These are phyloP conservation scores for Philaenus spumarius DNA, from an alignment of 1,140 invertebrate genomes.

Conservation along the genomic window DNA sequence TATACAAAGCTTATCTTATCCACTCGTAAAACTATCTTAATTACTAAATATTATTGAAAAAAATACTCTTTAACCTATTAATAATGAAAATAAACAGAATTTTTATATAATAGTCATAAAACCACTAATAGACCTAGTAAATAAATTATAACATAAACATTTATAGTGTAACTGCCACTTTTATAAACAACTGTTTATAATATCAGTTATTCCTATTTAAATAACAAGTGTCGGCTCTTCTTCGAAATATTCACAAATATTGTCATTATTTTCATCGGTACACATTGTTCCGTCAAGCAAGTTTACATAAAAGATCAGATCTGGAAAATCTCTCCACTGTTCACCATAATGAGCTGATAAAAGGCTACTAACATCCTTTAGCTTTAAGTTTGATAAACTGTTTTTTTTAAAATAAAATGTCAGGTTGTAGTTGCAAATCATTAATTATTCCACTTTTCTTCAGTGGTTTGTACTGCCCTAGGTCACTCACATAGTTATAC, in stretches of 20 bases:
- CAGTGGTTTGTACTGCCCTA: background rate
- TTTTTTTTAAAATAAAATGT: background rate
- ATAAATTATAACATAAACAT: too few species aligned
- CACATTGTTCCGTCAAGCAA: background rate
- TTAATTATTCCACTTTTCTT: background rate
- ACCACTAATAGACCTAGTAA: too few species aligned
- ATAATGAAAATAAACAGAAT: too few species aligned
- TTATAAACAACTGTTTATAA: too few species aligned
- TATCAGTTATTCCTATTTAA: too few species aligned
- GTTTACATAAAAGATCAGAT: background rate
- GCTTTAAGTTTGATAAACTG: background rate
- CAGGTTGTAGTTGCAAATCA: background rate
- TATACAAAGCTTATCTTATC: too few species aligned
- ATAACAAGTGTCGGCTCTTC: background rate
- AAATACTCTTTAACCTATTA: too few species aligned
- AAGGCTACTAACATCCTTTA: constrained; percentile 6
- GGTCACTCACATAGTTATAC: constrained; percentile 1
- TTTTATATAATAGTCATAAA: too few species aligned
- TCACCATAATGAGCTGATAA: constrained; percentile 16
- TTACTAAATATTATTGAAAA: too few species aligned
- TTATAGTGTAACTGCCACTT: too few species aligned
- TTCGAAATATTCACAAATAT: background rate
- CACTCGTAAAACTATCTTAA: too few species aligned
- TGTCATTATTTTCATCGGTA: background rate
- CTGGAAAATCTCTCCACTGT: background rate